phyloP scores from a whole-genome alignment of 2,797 vertebrate species.

The Tragopan temminckii region DNA sequence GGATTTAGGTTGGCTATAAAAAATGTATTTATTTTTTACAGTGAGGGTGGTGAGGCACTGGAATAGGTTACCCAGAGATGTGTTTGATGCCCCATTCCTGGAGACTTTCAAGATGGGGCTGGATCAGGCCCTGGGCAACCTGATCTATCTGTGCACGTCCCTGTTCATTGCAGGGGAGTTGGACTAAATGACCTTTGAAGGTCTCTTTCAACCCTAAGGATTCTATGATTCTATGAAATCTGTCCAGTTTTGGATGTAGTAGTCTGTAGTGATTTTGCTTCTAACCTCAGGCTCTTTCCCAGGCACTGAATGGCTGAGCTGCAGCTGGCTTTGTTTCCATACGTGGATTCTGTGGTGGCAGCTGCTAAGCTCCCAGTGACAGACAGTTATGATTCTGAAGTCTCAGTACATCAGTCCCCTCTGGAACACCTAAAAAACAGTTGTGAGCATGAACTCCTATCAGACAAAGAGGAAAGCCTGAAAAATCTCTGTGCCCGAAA shows the following conservation, averaged over 20 bases:
- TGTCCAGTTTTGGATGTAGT: not conserved
- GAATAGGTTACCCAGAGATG: no score
- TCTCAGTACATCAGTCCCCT: not conserved
- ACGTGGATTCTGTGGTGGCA: constrained; percentile 14
- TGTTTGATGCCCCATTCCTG: no score
- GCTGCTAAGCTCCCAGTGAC: constrained; percentile 49
- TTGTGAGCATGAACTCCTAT: constrained; percentile 53
- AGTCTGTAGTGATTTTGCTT: not conserved
- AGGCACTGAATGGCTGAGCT: constrained; percentile 73
- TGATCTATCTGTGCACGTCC: no score
- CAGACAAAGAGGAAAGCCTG: constrained; percentile 59
- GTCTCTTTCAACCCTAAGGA: no score
- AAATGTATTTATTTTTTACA: no score
- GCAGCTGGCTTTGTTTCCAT: constrained; percentile 64
- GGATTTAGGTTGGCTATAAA: no score
- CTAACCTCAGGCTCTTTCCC: constrained; percentile 54
- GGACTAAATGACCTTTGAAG: no score
- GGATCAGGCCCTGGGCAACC: no score
- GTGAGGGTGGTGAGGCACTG: no score
- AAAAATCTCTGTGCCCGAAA: constrained; percentile 34
- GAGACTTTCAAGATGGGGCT: no score
- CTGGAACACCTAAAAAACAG: constrained; percentile 40
- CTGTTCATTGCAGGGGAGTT: no score
- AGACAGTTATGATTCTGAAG: not conserved
- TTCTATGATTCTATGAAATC: not conserved